These are phyloP conservation scores for Laticauda laticaudata DNA, from an alignment of 2,113 vertebrate species.

Conservation along the genomic window DNA sequence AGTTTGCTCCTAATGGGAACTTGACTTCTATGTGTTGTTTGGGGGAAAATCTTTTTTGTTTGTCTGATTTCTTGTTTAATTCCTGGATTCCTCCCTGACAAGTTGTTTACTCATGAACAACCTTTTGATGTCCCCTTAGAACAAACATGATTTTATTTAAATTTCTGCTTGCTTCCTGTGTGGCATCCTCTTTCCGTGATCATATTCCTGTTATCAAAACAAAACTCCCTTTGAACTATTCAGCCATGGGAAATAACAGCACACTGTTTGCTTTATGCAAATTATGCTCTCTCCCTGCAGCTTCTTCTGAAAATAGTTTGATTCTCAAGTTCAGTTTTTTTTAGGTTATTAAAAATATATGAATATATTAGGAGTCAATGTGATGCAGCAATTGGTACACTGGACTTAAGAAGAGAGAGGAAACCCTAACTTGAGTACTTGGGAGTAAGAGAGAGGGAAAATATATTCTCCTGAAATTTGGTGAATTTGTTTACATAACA, in stretches of 20 bases:
- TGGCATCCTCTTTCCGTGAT: conserved; percentile 31
- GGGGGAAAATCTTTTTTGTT: conserved; percentile 11
- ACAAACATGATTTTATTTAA: conserved; percentile 15
- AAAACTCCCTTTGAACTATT: conserved; percentile 41
- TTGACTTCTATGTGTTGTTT: background rate
- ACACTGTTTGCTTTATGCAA: conserved; percentile 23
- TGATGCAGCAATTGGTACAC: no score
- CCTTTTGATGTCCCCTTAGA: conserved; percentile 62
- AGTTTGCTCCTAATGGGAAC: background rate
- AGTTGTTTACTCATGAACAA: conserved; percentile 12
- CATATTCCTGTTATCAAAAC: conserved; percentile 39
- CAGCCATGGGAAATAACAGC: conserved; percentile 40
- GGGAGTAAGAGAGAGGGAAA: background rate
- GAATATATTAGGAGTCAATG: background rate
- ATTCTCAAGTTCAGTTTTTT: background rate
- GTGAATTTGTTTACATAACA: background rate
- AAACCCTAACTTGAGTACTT: background rate
- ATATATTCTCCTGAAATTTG: background rate
- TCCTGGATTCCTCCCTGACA: conserved; percentile 45
- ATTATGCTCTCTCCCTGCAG: background rate
- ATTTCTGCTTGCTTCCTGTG: conserved; percentile 50
- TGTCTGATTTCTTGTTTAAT: conserved; percentile 51
- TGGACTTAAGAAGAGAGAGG: background rate
- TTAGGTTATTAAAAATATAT: background rate
- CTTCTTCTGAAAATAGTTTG: background rate